phyloP scores from a whole-genome alignment of 35 echinoderm and acorn worm genomes.

The Ophiothrix spiculata region DNA sequence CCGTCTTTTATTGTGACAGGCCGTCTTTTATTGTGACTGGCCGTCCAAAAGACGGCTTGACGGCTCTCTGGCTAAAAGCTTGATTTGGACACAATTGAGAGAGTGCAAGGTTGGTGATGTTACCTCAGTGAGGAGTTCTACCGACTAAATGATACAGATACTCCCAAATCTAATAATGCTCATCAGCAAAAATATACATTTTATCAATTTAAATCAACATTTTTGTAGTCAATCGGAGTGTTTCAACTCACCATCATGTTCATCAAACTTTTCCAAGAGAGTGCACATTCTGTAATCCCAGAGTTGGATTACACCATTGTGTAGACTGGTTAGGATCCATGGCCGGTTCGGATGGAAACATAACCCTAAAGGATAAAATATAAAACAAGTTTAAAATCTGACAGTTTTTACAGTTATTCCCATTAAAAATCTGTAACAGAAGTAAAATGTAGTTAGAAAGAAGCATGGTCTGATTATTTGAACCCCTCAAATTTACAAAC shows the following conservation, averaged over 20 bases:
- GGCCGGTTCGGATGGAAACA: constrained; percentile 95
- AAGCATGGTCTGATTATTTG: background rate
- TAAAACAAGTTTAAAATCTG: background rate
- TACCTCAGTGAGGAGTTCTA: too few relatives aligned
- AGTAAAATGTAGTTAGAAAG: background rate
- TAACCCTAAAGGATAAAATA: constrained; percentile 67
- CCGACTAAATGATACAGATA: too few relatives aligned
- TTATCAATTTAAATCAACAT: too few relatives aligned
- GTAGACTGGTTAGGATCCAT: constrained; percentile 94
- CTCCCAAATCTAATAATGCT: too few relatives aligned
- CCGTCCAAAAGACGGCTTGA: too few relatives aligned
- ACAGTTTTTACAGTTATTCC: background rate
- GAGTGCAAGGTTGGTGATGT: too few relatives aligned
- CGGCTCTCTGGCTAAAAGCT: too few relatives aligned
- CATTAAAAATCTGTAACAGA: background rate
- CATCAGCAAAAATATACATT: too few relatives aligned
- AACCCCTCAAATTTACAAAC: background rate
- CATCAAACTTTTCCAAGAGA: constrained; percentile 98
- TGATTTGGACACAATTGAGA: too few relatives aligned
- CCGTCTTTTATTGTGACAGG: too few relatives aligned
- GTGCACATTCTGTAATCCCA: constrained; percentile 99
- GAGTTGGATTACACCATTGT: constrained; percentile 91
- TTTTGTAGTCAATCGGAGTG: too few relatives aligned
- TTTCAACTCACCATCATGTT: constrained; percentile 92
- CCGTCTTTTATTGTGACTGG: too few relatives aligned